A percentile compares a stretch with the other conserved stretches of the same genome.
Conservation (phyloP, 92 coral and sea anemone genomes). For the Virgularia gustaviana region DNA sequence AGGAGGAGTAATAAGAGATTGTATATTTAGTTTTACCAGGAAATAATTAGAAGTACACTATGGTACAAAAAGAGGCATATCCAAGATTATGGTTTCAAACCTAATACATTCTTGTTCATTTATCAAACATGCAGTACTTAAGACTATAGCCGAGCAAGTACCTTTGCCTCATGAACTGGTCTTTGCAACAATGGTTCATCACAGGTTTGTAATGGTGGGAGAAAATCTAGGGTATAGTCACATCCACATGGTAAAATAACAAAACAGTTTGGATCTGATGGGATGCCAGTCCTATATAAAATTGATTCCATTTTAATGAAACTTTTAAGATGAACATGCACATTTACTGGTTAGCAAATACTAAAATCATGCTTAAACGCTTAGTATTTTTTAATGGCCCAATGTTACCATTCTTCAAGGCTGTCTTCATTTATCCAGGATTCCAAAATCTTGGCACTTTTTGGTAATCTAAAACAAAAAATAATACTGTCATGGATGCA, state of each 20-base stretch:
- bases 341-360: background rate
- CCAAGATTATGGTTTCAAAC: no score
- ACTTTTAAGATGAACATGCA: background rate
- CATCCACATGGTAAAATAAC: constrained; percentile 12
- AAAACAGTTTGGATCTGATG: constrained; percentile 16
- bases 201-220: constrained; percentile 7
- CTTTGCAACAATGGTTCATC: constrained; percentile 18
- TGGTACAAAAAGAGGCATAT: no score
- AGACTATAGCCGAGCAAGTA: no score
- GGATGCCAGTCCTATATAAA: constrained; percentile 29
- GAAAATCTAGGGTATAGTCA: background rate
- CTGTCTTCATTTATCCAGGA: constrained; percentile 16
- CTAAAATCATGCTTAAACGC: background rate
- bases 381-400: no score
- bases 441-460: constrained; percentile 6
- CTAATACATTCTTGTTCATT: no score
- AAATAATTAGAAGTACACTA: no score
- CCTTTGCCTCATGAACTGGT: constrained; percentile 15
- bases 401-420: constrained; percentile 12
- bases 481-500: background rate
- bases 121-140: no score
- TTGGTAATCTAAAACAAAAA: constrained; percentile 14
- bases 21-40: no score
- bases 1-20: no score
- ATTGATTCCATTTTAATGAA: no score